Evolutionary conservation across 2,797 vertebrate species (phyloP).

Genomic region (Numenius phaeopus): DNA sequence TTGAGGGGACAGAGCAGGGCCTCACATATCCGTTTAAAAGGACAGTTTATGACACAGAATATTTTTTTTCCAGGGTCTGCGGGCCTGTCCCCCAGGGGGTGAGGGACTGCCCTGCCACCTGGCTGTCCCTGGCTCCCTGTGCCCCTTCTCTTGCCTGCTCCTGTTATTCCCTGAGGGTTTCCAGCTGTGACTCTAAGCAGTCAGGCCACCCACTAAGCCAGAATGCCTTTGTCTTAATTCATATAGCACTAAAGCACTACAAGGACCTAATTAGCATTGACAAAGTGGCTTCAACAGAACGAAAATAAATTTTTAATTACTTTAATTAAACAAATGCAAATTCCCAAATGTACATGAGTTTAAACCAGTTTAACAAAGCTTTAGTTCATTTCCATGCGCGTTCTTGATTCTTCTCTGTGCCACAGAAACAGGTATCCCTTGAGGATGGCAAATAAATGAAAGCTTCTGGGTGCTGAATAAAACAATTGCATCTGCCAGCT

Average conservation of each 20-base stretch:
- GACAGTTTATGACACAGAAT: neutral
- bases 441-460: conserved; percentile 10
- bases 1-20: neutral
- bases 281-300: conserved; percentile 23
- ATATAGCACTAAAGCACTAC: neutral
- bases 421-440: conserved; percentile 18
- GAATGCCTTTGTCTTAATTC: conserved; percentile 33
- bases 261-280: conserved; percentile 33
- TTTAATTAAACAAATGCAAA: conserved; percentile 62
- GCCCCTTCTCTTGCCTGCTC: neutral
- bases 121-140: neutral
- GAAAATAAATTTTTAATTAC: conserved; percentile 49
- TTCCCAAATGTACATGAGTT: neutral
- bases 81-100: neutral
- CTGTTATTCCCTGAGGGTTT: neutral
- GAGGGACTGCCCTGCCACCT: neutral
- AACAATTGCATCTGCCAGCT: neutral
- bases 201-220: neutral
- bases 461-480: neutral
- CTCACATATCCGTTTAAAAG: neutral
- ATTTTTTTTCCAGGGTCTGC: neutral
- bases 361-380: conserved; percentile 23
- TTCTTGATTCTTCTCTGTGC: neutral
- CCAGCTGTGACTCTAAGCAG: neutral
- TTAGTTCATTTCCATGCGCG: neutral